Evolutionary conservation across 2,797 vertebrate genomes (phyloP).

Genomic region (Adrianichthys oophorus): DNA sequence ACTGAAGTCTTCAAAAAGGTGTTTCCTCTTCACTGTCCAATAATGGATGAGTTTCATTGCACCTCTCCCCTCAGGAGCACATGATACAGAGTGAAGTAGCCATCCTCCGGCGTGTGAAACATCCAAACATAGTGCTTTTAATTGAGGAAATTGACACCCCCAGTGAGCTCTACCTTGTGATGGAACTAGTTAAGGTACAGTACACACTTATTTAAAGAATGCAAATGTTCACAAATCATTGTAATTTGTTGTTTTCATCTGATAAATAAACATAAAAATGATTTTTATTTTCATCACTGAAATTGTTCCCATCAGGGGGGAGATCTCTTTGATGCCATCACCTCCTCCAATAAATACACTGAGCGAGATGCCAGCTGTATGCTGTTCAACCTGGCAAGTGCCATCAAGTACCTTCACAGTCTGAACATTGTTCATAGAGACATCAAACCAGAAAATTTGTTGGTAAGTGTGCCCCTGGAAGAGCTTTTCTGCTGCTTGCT

Average conservation of each 20-base stretch:
- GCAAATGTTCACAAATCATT: too few species aligned
- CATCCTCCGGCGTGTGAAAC: slow-evolving; percentile 94
- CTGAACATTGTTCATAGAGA: slow-evolving; percentile 96
- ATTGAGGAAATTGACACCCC: slow-evolving; percentile 97
- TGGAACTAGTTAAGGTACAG: slow-evolving; percentile 96
- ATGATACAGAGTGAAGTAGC: slow-evolving; percentile 98
- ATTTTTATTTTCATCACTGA: slow-evolving; percentile 2
- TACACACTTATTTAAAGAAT: background rate
- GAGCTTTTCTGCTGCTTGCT: background rate
- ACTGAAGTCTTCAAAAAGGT: background rate
- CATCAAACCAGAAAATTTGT: slow-evolving; percentile 96
- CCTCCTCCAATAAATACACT: slow-evolving; percentile 95
- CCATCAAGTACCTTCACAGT: slow-evolving; percentile 96
- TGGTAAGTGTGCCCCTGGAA: slow-evolving; percentile 79
- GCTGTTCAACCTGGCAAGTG: slow-evolving; percentile 95
- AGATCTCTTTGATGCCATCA: slow-evolving; percentile 96
- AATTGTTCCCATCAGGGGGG: slow-evolving; percentile 83
- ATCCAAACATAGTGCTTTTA: slow-evolving; percentile 96
- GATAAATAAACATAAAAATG: background rate
- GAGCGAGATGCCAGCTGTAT: slow-evolving; percentile 94
- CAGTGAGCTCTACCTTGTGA: slow-evolving; percentile 91
- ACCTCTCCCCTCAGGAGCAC: slow-evolving; percentile 82
- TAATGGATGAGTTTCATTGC: background rate
- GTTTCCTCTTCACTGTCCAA: background rate
- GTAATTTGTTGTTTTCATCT: too few species aligned